Conservation (phyloP, 2,113 vertebrate genomes). For the Corvus cornix region DNA sequence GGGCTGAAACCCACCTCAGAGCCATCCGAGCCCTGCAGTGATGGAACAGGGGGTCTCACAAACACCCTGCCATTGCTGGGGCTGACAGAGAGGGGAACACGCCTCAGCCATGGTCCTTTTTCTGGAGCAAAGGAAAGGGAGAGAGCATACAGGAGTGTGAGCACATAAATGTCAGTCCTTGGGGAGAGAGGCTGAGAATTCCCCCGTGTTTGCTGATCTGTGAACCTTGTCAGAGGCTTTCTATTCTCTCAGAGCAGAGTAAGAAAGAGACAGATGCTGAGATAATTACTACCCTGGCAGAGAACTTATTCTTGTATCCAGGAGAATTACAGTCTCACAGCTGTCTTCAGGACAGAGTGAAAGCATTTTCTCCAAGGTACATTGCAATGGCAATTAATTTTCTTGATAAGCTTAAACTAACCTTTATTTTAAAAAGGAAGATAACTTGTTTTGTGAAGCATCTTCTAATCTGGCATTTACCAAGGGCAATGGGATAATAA, state of each 20-base stretch:
- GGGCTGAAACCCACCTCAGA: background rate
- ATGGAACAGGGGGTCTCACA: background rate
- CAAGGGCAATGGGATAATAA: background rate
- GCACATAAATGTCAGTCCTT: background rate
- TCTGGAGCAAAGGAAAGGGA: background rate
- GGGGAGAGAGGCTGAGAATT: slow-evolving; percentile 8
- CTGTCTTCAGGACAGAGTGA: slow-evolving; percentile 41
- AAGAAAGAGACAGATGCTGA: slow-evolving; percentile 58
- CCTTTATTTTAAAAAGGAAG: slow-evolving; percentile 55
- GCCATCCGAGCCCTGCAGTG: accelerated
- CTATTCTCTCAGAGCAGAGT: background rate
- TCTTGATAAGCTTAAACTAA: slow-evolving; percentile 67
- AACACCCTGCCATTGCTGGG: background rate
- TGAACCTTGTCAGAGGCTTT: slow-evolving; percentile 38
- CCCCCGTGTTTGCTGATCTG: background rate
- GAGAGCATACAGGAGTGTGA: background rate
- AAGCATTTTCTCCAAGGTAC: slow-evolving; percentile 50
- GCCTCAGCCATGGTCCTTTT: accelerated
- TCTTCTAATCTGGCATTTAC: slow-evolving; percentile 42
- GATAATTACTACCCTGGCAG: slow-evolving; percentile 54
- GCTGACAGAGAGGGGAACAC: accelerated
- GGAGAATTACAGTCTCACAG: slow-evolving; percentile 52
- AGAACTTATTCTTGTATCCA: slow-evolving; percentile 53
- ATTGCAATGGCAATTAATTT: slow-evolving; percentile 68
- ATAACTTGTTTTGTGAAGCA: slow-evolving; percentile 1